Conservation (phyloP, 2,888 invertebrate species). For the Allophyes oxyacanthae region DNA sequence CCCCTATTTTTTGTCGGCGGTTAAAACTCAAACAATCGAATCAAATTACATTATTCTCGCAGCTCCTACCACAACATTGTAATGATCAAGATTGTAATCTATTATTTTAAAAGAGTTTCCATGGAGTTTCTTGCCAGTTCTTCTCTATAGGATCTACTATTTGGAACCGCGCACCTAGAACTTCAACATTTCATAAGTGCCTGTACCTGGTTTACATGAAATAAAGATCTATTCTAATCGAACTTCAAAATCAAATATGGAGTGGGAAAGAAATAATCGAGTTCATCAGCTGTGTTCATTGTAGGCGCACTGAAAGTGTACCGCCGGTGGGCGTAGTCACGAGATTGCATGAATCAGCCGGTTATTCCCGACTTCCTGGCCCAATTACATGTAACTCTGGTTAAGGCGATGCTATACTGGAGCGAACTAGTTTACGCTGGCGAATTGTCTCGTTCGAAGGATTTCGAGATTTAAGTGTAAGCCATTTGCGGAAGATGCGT, state of each 20-base stretch:
- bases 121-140: too few relatives aligned
- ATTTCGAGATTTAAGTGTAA: not conserved
- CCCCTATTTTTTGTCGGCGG: too few relatives aligned
- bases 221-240: too few relatives aligned
- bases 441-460: conserved; percentile 1
- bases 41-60: too few relatives aligned
- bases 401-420: conserved; percentile 69
- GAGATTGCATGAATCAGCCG: conserved; percentile 77
- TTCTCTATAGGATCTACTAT: too few relatives aligned
- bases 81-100: too few relatives aligned
- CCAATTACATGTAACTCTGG: conserved; percentile 72
- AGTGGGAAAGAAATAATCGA: conserved; percentile 26
- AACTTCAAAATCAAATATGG: not conserved
- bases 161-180: too few relatives aligned
- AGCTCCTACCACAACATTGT: too few relatives aligned
- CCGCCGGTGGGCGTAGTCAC: conserved; percentile 66
- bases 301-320: conserved; percentile 53
- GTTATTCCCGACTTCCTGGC: conserved; percentile 85
- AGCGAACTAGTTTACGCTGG: conserved; percentile 17
- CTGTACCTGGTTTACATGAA: too few relatives aligned
- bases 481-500: not conserved
- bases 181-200: too few relatives aligned
- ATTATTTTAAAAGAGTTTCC: too few relatives aligned
- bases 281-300: conserved; percentile 56
- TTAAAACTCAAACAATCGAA: too few relatives aligned